Percentiles rank a stretch among this genome's conserved stretches.
Conservation (phyloP, 2,797 vertebrate species). For the Martes flavigula region DNA sequence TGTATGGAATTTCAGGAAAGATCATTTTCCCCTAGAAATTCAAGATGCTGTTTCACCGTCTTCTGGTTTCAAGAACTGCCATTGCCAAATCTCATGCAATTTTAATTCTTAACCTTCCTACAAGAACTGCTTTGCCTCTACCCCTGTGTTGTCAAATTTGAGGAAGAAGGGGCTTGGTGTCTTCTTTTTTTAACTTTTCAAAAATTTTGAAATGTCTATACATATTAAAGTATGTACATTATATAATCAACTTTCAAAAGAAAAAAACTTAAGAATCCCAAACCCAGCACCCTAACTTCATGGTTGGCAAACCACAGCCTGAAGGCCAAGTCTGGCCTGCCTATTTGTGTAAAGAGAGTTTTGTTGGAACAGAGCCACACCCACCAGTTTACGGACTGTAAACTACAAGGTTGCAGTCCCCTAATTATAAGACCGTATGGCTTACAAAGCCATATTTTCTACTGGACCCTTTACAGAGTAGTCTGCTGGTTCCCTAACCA, state of each 20-base stretch:
- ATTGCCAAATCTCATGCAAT: background rate
- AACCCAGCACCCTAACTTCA: background rate
- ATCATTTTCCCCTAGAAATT: background rate
- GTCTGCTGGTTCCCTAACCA: background rate
- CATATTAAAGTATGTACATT: background rate
- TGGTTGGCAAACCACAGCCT: background rate
- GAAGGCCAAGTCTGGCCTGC: background rate
- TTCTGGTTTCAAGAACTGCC: background rate
- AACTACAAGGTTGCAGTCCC: background rate
- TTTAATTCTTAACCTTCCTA: constrained; percentile 22
- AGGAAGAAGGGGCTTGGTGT: background rate
- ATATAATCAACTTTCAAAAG: constrained; percentile 28
- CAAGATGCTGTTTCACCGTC: background rate
- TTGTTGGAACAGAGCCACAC: background rate
- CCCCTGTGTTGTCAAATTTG: background rate
- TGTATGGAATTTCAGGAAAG: background rate
- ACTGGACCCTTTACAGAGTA: background rate
- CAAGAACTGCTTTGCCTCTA: background rate
- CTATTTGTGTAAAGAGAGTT: background rate
- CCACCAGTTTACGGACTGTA: background rate
- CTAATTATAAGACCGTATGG: background rate
- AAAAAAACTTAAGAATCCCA: background rate
- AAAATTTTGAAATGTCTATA: background rate
- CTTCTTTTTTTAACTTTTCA: background rate
- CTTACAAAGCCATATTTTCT: background rate